Percentiles rank a stretch among this genome's conserved stretches.
Evolutionary conservation across 2,888 invertebrate species (phyloP).

Genomic region (Pyrgus malvae): DNA sequence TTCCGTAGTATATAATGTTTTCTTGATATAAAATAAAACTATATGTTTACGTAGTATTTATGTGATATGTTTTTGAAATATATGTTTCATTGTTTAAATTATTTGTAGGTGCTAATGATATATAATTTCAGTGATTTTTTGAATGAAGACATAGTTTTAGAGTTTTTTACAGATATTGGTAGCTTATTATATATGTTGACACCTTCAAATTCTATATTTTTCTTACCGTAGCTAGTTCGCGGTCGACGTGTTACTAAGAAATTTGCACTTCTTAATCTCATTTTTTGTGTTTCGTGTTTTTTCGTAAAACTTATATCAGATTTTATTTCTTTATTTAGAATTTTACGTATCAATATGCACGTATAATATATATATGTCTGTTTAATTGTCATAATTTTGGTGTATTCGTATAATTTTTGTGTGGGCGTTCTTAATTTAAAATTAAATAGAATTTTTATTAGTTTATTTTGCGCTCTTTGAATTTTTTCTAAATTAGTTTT

Average conservation of each 20-base stretch:
- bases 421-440: background rate
- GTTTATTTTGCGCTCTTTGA: conserved; percentile 4
- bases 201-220: conserved; percentile 6
- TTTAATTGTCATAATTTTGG: conserved; percentile 3
- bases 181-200: conserved; percentile 9
- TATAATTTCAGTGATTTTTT: too few species aligned
- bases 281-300: conserved; percentile 1
- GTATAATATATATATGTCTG: conserved; percentile 11
- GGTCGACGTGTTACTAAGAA: too few species aligned
- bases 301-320: conserved; percentile 7
- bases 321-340: conserved; percentile 1
- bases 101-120: too few species aligned
- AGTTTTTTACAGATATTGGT: background rate
- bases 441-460: conserved; percentile 7
- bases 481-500: background rate
- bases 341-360: conserved; percentile 13
- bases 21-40: too few species aligned
- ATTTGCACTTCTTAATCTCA: background rate
- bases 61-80: too few species aligned
- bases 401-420: conserved; percentile 1
- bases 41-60: too few species aligned
- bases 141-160: background rate
- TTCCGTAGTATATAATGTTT: too few species aligned
- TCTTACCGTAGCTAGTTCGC: conserved; percentile 3
- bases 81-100: too few species aligned